Evolutionary conservation across 2,888 invertebrate species (phyloP).

Genomic region (Agrypnus murinus): DNA sequence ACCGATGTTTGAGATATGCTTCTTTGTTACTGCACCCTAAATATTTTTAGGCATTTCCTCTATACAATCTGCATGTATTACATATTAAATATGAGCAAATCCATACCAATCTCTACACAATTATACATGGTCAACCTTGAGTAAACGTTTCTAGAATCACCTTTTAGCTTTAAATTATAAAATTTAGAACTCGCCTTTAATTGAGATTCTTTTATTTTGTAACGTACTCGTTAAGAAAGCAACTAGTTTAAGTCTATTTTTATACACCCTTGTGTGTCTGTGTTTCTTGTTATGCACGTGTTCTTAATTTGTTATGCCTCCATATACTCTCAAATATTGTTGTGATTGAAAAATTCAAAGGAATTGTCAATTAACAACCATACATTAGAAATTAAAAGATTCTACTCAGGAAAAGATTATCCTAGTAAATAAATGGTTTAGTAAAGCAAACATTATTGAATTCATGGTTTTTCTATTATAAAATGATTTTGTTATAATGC

Average conservation of each 20-base stretch:
- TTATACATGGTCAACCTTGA: too few species aligned
- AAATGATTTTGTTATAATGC: slow-evolving; percentile 2
- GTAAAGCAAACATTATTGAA: slow-evolving; percentile 19
- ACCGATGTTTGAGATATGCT: too few species aligned
- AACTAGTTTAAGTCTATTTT: slow-evolving; percentile 51
- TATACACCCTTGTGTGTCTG: slow-evolving; percentile 49
- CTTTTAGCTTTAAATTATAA: too few species aligned
- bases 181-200: slow-evolving; percentile 29
- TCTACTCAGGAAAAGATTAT: slow-evolving; percentile 32
- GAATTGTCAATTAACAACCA: slow-evolving; percentile 28
- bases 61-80: too few species aligned
- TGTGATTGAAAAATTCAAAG: slow-evolving; percentile 30
- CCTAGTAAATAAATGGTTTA: slow-evolving; percentile 13
- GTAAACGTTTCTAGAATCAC: too few species aligned
- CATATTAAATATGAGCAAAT: too few species aligned
- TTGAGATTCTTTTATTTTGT: slow-evolving; percentile 21
- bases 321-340: slow-evolving; percentile 35
- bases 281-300: slow-evolving; percentile 45
- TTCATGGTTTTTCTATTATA: slow-evolving; percentile 26
- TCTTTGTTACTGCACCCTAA: too few species aligned
- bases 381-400: slow-evolving; percentile 14
- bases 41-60: too few species aligned
- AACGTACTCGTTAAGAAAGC: slow-evolving; percentile 42
- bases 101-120: too few species aligned
- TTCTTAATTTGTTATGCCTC: slow-evolving; percentile 49